phyloP scores from a whole-genome alignment of 92 coral and sea anemone genomes.

The Umimayanthus kanabou region DNA sequence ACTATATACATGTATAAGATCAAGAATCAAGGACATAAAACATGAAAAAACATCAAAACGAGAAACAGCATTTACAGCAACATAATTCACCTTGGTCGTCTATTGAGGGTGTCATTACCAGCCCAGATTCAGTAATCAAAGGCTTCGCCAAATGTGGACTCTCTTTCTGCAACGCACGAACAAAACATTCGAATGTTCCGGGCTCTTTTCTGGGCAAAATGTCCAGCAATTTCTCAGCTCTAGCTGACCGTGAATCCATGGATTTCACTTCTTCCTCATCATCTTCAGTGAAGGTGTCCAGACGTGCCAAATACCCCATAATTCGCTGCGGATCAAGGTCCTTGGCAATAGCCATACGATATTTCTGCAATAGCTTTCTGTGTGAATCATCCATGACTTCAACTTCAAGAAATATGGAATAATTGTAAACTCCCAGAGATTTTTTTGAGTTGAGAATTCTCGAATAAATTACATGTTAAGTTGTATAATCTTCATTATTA shows the following conservation, averaged over 20 bases:
- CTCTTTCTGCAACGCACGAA: conserved; percentile 47
- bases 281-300: conserved; percentile 40
- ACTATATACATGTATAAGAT: too few species aligned
- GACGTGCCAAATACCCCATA: conserved; percentile 36
- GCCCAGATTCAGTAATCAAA: conserved; percentile 47
- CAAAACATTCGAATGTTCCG: conserved; percentile 59
- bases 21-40: too few species aligned
- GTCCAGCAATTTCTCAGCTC: conserved; percentile 52
- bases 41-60: not conserved
- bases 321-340: conserved; percentile 71
- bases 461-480: not conserved
- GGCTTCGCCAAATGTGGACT: conserved; percentile 53
- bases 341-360: conserved; percentile 47
- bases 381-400: conserved; percentile 59
- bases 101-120: not conserved
- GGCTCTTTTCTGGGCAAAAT: conserved; percentile 59
- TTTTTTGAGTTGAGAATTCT: not conserved
- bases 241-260: conserved; percentile 37
- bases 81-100: conserved; percentile 28
- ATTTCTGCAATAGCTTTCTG: conserved; percentile 51
- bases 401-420: not conserved
- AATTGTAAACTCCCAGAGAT: not conserved
- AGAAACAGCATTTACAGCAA: not conserved
- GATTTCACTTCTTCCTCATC: conserved; percentile 66
- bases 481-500: not conserved